These are phyloP conservation scores for Nematopogon swammerdamellus DNA, from an alignment of 2,888 invertebrate genomes.

Conservation along the genomic window DNA sequence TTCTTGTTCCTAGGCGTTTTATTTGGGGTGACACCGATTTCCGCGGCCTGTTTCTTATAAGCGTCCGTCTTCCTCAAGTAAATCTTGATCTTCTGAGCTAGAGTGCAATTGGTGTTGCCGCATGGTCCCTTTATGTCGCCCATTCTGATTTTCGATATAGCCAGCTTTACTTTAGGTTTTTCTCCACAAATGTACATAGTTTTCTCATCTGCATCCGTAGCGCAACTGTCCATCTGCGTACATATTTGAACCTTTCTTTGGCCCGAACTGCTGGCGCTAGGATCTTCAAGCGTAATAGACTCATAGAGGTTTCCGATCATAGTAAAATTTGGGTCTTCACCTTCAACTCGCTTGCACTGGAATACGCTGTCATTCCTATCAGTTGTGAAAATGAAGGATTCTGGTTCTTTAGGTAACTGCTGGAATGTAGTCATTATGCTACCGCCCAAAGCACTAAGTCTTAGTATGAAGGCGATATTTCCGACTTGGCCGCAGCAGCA, in stretches of 20 bases:
- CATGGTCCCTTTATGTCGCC: slow-evolving; percentile 47
- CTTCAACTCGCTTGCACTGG: slow-evolving; percentile 32
- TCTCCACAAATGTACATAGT: slow-evolving; percentile 9
- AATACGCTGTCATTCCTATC: slow-evolving; percentile 41
- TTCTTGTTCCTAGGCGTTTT: slow-evolving; percentile 19
- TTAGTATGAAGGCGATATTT: slow-evolving; percentile 38
- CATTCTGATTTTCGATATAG: slow-evolving; percentile 36
- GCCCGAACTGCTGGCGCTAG: slow-evolving; percentile 23
- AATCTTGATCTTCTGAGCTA: slow-evolving; percentile 40
- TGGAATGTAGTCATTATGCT: slow-evolving; percentile 45
- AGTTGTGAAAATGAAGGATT: slow-evolving; percentile 39
- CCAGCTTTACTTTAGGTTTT: neutral
- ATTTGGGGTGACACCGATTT: slow-evolving; percentile 17
- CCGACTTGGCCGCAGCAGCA: slow-evolving; percentile 39
- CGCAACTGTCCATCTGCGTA: slow-evolving; percentile 38
- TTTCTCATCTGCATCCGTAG: slow-evolving; percentile 5
- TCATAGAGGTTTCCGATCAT: slow-evolving; percentile 44
- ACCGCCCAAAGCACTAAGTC: slow-evolving; percentile 48
- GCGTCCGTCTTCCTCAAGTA: slow-evolving; percentile 36
- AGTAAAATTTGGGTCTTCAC: slow-evolving; percentile 39
- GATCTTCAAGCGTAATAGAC: slow-evolving; percentile 42
- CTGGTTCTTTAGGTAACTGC: slow-evolving; percentile 34
- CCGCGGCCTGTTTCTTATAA: slow-evolving; percentile 26
- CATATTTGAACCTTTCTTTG: slow-evolving; percentile 34
- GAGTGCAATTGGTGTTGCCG: slow-evolving; percentile 37